Conservation (phyloP, 2,113 vertebrate species). For the Zosterops pallidus region DNA sequence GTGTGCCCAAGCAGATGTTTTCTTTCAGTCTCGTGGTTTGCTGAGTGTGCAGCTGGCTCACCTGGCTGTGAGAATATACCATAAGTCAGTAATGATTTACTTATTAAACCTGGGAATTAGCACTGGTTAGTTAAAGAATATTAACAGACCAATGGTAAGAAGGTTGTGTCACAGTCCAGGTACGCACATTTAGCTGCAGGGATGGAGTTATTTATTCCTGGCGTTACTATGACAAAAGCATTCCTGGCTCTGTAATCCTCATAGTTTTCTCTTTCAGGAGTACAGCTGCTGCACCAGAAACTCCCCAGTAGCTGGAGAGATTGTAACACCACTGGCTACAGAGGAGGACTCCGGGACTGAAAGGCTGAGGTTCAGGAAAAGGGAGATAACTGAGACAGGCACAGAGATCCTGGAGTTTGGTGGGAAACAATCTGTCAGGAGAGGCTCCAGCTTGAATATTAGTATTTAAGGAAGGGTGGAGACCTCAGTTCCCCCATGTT, state of each 20-base stretch:
- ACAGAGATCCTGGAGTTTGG: background rate
- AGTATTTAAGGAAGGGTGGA: background rate
- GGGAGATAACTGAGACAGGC: background rate
- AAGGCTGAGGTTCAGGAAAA: background rate
- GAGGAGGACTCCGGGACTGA: background rate
- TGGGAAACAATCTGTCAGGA: background rate
- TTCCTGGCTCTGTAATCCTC: background rate
- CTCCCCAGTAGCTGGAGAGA: background rate
- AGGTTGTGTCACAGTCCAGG: background rate
- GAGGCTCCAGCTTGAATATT: background rate
- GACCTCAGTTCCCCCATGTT: fast-evolving
- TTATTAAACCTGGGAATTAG: background rate
- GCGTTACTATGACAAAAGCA: background rate
- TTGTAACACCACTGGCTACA: background rate
- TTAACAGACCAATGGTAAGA: background rate
- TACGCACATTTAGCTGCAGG: background rate
- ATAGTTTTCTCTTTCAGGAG: background rate
- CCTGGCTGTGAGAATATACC: background rate
- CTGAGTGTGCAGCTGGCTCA: background rate
- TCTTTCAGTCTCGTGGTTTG: background rate
- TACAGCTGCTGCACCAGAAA: background rate
- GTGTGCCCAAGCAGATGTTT: background rate
- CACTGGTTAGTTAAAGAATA: background rate
- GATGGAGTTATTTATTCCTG: background rate
- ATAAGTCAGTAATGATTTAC: background rate